Percentiles rank a stretch among this genome's conserved stretches.
Conservation (phyloP, 2,888 invertebrate species). For the Gymnoscelis rufifasciata region DNA sequence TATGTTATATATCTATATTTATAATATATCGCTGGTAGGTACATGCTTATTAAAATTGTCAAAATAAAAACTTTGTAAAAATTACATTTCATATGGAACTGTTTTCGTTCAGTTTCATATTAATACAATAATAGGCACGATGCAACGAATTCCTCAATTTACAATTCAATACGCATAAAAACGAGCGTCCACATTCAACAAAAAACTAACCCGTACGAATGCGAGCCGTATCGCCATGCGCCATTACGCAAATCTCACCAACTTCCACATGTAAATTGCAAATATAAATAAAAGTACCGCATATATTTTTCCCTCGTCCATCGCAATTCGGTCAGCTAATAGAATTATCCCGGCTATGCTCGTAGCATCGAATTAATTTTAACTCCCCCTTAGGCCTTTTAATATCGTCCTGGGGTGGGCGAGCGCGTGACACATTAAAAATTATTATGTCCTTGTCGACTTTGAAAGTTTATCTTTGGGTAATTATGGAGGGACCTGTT, state of each 20-base stretch:
- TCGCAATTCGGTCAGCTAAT: conserved; percentile 48
- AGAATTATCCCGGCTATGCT: conserved; percentile 61
- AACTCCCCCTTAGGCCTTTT: conserved; percentile 50
- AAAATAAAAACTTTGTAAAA: no score
- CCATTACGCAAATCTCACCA: conserved; percentile 11
- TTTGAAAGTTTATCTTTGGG: conserved; percentile 28
- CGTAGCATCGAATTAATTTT: conserved; percentile 60
- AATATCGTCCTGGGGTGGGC: conserved; percentile 41
- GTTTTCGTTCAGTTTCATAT: no score
- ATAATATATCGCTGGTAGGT: no score
- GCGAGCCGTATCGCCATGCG: conserved; percentile 17
- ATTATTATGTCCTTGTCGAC: conserved; percentile 34
- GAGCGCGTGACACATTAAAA: conserved; percentile 43
- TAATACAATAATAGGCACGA: neutral
- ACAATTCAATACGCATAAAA: neutral
- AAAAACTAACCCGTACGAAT: conserved; percentile 2
- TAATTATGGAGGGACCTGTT: conserved; percentile 12
- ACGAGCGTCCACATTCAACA: neutral
- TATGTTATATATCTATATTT: no score
- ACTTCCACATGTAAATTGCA: conserved; percentile 29
- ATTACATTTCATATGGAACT: no score
- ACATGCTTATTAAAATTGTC: no score
- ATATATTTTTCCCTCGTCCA: conserved; percentile 22
- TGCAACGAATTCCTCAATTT: neutral
- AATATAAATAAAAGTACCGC: conserved; percentile 43